Evolutionary conservation across 2,888 invertebrate genomes (phyloP), one percentile per base, ranked within the genome.

Genomic region (Drosophila mimica): DNA sequence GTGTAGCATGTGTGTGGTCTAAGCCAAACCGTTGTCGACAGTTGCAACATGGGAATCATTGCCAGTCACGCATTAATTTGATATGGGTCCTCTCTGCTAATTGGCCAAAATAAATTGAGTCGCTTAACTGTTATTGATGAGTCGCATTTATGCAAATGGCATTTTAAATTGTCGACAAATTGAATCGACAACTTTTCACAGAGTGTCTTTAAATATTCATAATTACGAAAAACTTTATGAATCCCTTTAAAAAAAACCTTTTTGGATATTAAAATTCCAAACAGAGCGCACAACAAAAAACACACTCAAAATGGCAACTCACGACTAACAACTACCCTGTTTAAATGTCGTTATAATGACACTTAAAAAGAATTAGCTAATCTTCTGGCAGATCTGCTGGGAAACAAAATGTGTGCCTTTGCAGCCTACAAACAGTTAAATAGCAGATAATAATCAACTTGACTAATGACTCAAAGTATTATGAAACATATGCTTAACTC

Each of bases 231-330:
- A 40, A 11, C 57, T 49, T 70, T 34, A 43, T 57, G 38, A 54
- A 74, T 60, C 57, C 33, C 54, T 53, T 15, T 25, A 46, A 46
- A n/a, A 49, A 54, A 62, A 38, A 60, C 62, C 63, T 81, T 81
- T 77, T 77, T 72, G 34, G 17, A 53, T 77, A 81, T 81, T 77
- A 58, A 81, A 79, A 66, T 81, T 60, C 36, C 68, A 63, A 77
- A 61, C 65, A 46, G 60, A 76, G 74, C 64, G 58, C 48, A 49
- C n/a, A 36, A 57, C 40, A 70, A 40, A 53, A 52, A 62, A 59
- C 3, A 4, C 11, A 33, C n/a, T 5, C n/a, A 51, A 61, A 63
- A 40, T 43, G 48, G 11, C 51, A 43, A 52, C 30, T 13, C 34
- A 57, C 40, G 30, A 20, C 28, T n/a, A n/a, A 9, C 1, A 57